Percentiles rank a stretch among this genome's conserved stretches.
phyloP scores from a whole-genome alignment of 2,797 vertebrate genomes.

The Bovichtus variegatus region DNA sequence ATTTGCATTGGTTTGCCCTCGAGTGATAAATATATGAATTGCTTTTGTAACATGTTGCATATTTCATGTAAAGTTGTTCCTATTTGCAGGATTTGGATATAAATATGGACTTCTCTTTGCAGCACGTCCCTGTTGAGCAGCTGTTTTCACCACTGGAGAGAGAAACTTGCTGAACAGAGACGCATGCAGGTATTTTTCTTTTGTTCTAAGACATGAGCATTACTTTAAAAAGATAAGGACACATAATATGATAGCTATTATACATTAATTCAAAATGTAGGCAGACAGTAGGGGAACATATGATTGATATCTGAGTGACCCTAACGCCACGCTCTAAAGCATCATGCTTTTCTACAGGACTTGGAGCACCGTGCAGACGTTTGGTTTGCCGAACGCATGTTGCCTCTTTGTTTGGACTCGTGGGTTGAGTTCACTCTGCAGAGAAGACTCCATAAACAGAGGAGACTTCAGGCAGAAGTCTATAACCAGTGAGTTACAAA shows the following conservation, averaged over 20 bases:
- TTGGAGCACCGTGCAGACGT: constrained; percentile 71
- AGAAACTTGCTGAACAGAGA: constrained; percentile 61
- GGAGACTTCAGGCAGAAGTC: constrained; percentile 64
- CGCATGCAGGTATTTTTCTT: constrained; percentile 77
- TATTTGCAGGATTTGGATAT: constrained; percentile 1
- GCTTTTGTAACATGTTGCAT: not conserved
- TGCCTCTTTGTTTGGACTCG: constrained; percentile 74
- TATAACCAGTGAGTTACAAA: constrained; percentile 68
- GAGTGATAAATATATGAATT: not conserved
- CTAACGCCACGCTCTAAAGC: not conserved
- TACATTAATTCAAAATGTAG: not conserved
- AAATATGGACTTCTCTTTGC: constrained; percentile 32
- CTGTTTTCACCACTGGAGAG: constrained; percentile 81
- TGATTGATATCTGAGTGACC: not conserved
- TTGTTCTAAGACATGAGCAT: not conserved
- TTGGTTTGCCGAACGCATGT: constrained; percentile 67
- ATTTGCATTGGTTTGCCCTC: not conserved
- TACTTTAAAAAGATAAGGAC: not conserved
- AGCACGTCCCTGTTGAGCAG: constrained; percentile 78
- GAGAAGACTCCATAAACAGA: constrained; percentile 56
- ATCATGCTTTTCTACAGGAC: constrained; percentile 60
- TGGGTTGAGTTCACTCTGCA: constrained; percentile 78
- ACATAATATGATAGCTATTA: not conserved
- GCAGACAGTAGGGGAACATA: not conserved
- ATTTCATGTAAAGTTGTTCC: not conserved